phyloP scores from a whole-genome alignment of 2,797 vertebrate species.

The Morelia viridis region DNA sequence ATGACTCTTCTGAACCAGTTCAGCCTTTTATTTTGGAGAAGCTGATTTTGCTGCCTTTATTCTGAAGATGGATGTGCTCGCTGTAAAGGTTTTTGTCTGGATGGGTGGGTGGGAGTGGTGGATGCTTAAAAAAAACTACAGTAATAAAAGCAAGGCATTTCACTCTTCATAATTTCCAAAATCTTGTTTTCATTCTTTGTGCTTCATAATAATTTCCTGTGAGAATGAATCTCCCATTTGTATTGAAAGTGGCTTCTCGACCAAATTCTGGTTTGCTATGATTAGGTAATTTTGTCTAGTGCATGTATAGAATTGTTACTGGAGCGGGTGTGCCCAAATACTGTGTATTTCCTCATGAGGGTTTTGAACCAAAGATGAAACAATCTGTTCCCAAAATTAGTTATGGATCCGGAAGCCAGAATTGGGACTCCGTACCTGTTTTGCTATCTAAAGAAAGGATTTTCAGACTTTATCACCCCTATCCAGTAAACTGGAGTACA shows the following conservation, averaged over 20 bases:
- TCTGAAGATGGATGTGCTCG: constrained; percentile 62
- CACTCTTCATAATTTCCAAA: constrained; percentile 63
- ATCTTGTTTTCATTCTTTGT: constrained; percentile 56
- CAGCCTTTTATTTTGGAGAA: constrained; percentile 65
- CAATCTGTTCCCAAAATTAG: background rate
- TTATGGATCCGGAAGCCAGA: background rate
- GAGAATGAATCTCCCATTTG: constrained; percentile 50
- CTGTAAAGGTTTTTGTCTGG: constrained; percentile 45
- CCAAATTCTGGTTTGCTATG: constrained; percentile 17
- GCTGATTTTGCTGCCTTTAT: constrained; percentile 60
- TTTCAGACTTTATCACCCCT: background rate
- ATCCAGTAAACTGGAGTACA: background rate
- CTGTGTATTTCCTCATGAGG: background rate
- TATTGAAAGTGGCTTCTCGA: constrained; percentile 48
- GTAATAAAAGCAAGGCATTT: constrained; percentile 51
- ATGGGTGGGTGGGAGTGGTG: background rate
- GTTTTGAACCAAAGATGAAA: background rate
- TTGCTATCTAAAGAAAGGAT: background rate
- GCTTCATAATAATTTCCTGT: constrained; percentile 55
- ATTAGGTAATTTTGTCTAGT: background rate
- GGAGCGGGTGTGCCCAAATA: background rate
- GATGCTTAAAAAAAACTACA: constrained; percentile 45
- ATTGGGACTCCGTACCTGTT: background rate
- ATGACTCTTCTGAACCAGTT: constrained; percentile 60
- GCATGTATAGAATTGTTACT: fast-evolving